These are phyloP conservation scores for Vandiemenella viatica DNA, from an alignment of 2,888 invertebrate genomes.

Conservation along the genomic window DNA sequence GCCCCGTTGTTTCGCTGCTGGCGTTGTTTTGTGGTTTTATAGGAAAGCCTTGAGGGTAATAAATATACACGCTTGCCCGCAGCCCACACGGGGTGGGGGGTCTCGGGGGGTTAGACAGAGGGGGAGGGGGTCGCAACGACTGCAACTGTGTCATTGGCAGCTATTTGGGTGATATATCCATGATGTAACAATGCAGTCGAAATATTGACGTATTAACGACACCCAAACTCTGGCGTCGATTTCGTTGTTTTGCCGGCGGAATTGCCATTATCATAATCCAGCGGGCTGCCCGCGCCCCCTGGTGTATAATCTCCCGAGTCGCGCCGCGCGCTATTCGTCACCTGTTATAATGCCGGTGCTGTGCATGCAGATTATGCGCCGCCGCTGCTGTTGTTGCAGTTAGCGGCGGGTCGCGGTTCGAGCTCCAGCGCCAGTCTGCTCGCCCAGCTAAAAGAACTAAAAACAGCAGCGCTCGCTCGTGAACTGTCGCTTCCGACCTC, in stretches of 20 bases:
- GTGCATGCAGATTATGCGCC: slow-evolving; percentile 2
- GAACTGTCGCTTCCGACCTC: too few relatives aligned
- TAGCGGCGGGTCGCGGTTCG: too few relatives aligned
- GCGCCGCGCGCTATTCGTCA: slow-evolving; percentile 9
- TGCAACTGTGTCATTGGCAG: slow-evolving; percentile 16
- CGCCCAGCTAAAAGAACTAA: too few relatives aligned
- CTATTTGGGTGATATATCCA: slow-evolving; percentile 14
- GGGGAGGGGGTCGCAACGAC: slow-evolving; percentile 3
- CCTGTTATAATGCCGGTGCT: slow-evolving; percentile 7
- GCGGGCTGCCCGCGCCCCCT: slow-evolving; percentile 1
- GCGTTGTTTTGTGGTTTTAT: slow-evolving; percentile 17
- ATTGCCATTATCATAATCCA: slow-evolving; percentile 15
- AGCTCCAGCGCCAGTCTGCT: too few relatives aligned
- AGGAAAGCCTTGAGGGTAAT: slow-evolving; percentile 18
- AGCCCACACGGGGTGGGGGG: slow-evolving; percentile 5
- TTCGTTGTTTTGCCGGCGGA: slow-evolving; percentile 10
- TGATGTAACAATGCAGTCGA: slow-evolving; percentile 14
- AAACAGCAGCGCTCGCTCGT: too few relatives aligned
- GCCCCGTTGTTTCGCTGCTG: slow-evolving; percentile 4
- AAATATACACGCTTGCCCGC: slow-evolving; percentile 17
- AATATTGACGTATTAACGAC: slow-evolving; percentile 17
- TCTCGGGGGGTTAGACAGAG: not conserved
- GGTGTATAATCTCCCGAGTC: slow-evolving; percentile 8
- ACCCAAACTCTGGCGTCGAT: slow-evolving; percentile 7
- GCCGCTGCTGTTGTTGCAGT: too few relatives aligned